These are phyloP conservation scores for Procambarus virginalis DNA, from an alignment of 1,140 invertebrate genomes.

Conservation along the genomic window DNA sequence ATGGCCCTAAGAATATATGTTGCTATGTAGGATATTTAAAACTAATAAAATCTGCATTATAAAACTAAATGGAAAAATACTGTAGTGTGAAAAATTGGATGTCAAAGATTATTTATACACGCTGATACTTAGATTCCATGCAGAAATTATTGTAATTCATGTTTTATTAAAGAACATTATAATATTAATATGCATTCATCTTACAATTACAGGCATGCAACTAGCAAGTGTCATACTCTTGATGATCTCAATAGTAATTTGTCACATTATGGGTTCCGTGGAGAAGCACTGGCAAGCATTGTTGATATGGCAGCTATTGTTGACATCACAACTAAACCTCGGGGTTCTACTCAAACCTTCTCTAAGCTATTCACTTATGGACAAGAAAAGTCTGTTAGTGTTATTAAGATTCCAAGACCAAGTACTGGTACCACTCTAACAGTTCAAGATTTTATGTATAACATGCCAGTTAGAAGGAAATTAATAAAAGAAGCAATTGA, in stretches of 20 bases:
- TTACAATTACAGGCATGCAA: slow-evolving; percentile 76
- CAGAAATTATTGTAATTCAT: background rate
- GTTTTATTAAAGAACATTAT: background rate
- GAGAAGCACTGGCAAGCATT: slow-evolving; percentile 81
- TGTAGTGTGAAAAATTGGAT: too few species aligned
- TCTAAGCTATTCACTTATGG: slow-evolving; percentile 76
- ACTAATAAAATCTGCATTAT: too few species aligned
- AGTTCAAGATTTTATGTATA: slow-evolving; percentile 79
- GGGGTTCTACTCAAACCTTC: slow-evolving; percentile 74
- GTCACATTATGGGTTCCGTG: slow-evolving; percentile 79
- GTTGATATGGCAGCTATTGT: slow-evolving; percentile 77
- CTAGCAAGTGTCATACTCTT: slow-evolving; percentile 79
- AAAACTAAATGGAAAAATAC: too few species aligned
- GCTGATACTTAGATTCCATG: too few species aligned
- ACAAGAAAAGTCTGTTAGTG: slow-evolving; percentile 72
- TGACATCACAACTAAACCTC: slow-evolving; percentile 77
- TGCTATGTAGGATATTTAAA: too few species aligned
- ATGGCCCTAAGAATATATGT: too few species aligned
- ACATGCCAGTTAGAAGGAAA: slow-evolving; percentile 79
- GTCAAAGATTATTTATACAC: too few species aligned
- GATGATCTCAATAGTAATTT: slow-evolving; percentile 76
- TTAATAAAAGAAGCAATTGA: slow-evolving; percentile 76
- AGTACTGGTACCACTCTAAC: slow-evolving; percentile 81
- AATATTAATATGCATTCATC: background rate
- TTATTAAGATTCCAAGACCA: slow-evolving; percentile 74